These are phyloP conservation scores for Grus americana DNA, from an alignment of 2,113 vertebrate species.

Conservation along the genomic window DNA sequence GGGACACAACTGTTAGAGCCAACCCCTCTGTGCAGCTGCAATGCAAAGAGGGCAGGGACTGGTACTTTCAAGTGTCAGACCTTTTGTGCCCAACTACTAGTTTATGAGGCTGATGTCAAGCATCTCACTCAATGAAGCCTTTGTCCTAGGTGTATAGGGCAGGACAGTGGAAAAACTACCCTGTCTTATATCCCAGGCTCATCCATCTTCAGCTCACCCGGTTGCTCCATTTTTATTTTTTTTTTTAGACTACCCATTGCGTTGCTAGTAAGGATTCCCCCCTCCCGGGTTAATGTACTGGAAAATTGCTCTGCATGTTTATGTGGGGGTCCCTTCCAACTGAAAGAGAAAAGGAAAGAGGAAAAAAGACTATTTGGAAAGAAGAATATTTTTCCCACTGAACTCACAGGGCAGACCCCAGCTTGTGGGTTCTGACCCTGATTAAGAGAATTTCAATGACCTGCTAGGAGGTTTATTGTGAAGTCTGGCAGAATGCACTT, in stretches of 20 bases:
- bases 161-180: conserved; percentile 97
- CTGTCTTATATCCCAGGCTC: conserved; percentile 91
- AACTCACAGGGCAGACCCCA: conserved; percentile 85
- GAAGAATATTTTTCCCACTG: conserved; percentile 81
- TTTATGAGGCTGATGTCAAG: conserved; percentile 99
- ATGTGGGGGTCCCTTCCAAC: conserved; percentile 92
- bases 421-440: conserved; percentile 90
- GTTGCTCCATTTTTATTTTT: conserved; percentile 68
- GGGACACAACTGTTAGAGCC: conserved; percentile 80
- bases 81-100: conserved; percentile 94
- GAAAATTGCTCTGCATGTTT: conserved; percentile 99
- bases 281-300: conserved; percentile 98
- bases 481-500: conserved; percentile 79
- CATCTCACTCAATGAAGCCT: conserved; percentile 96
- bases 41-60: conserved; percentile 86
- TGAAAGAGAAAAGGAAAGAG: conserved; percentile 87
- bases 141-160: conserved; percentile 92
- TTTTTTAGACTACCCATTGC: conserved; percentile 69
- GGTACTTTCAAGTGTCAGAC: conserved; percentile 96
- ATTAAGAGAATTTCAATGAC: conserved; percentile 84
- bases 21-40: conserved; percentile 82
- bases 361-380: conserved; percentile 79
- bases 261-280: conserved; percentile 88
- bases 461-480: conserved; percentile 84
- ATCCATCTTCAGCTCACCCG: conserved; percentile 93